Conservation (phyloP, 2,113 vertebrate genomes). For the Mugil cephalus region DNA sequence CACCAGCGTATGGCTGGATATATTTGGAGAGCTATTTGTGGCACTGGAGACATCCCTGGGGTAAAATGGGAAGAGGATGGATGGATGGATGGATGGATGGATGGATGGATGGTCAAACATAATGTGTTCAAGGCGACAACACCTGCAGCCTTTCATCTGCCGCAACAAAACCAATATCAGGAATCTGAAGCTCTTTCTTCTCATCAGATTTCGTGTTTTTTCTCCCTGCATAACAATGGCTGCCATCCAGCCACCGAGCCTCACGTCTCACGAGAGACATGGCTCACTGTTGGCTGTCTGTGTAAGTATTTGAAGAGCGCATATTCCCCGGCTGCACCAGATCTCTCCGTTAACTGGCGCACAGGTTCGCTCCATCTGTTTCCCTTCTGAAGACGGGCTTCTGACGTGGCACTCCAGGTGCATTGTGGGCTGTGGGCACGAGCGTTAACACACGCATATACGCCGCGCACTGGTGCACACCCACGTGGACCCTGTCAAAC, state of each 20-base stretch:
- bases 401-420: constrained; percentile 67
- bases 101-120: constrained; percentile 43
- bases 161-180: constrained; percentile 6
- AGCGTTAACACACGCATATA: constrained; percentile 52
- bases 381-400: constrained; percentile 61
- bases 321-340: constrained; percentile 60
- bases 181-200: constrained; percentile 24
- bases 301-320: constrained; percentile 53
- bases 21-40: constrained; percentile 61
- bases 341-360: constrained; percentile 42
- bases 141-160: constrained; percentile 16
- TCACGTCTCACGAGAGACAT: constrained; percentile 42
- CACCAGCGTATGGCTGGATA: constrained; percentile 41
- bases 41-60: constrained; percentile 45
- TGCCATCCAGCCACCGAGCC: constrained; percentile 31
- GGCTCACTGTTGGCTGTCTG: constrained; percentile 47
- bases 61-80: constrained; percentile 31
- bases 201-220: constrained; percentile 3
- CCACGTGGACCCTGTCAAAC: constrained; percentile 22
- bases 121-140: constrained; percentile 35
- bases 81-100: constrained; percentile 43
- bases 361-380: constrained; percentile 72
- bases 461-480: constrained; percentile 32
- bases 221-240: constrained; percentile 36
- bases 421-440: constrained; percentile 64